Conservation (phyloP, 2,888 invertebrate species). For the Stenchaetothrips biformis region DNA sequence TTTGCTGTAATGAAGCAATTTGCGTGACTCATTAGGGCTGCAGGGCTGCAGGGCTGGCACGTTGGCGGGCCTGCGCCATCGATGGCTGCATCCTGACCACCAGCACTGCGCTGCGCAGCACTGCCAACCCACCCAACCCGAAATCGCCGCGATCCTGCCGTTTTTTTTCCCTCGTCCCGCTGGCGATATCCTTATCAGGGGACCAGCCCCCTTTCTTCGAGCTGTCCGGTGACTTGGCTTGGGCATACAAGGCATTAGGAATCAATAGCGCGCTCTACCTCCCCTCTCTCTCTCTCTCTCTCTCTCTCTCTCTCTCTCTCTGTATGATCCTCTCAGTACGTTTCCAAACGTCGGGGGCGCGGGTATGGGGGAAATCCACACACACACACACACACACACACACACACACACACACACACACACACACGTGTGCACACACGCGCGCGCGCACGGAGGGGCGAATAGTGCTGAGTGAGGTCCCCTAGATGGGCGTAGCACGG, state of each 20-base stretch:
- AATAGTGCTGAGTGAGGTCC: slow-evolving; percentile 18
- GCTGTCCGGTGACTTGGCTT: not conserved
- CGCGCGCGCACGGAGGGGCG: not conserved
- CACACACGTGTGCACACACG: not conserved
- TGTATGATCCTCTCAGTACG: slow-evolving; percentile 7
- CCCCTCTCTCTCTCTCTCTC: not conserved
- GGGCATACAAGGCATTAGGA: not conserved
- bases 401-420: not conserved
- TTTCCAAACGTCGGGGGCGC: not conserved
- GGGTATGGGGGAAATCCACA: not conserved
- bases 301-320: slow-evolving; percentile 1
- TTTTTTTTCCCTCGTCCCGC: no score
- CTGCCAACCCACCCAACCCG: no score
- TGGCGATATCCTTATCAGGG: no score
- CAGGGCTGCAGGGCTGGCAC: no score
- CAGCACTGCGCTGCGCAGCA: no score
- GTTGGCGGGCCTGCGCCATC: no score
- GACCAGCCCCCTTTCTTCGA: not conserved
- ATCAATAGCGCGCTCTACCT: not conserved
- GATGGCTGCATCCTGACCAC: no score
- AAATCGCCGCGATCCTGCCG: no score
- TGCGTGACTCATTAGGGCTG: no score
- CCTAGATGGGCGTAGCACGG: not conserved
- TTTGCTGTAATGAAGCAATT: no score
- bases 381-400: no score